Evolutionary conservation across 2,797 vertebrate species (phyloP), one percentile per base, ranked within the genome.

Genomic region (Spinus pinus): DNA sequence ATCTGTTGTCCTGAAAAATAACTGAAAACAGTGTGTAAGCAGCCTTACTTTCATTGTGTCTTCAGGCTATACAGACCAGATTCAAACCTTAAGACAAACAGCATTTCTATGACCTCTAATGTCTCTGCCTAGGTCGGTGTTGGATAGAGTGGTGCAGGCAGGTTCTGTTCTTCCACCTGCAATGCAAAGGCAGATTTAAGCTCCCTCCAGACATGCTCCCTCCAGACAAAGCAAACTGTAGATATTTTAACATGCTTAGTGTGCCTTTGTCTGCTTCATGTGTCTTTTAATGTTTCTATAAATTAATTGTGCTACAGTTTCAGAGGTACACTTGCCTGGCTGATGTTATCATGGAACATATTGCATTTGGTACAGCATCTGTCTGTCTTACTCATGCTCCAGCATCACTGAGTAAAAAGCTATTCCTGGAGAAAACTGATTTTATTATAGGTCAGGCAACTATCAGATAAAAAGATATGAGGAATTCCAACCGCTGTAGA

Each of bases 1-100:
- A 92, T 54, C 31, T 56, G 33, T 65, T 91, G 73, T 85, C 35
- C 56, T 88, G 64, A 91, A 95, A 94, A 90, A 54, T 30, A 66
- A 66, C 62, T 57, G 58, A 75, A 92, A 95, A 60, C 5, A 80
- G 18, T 12, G 22, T 35, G 42, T 19, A 74, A 64, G 60, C 37
- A 73, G 27, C 49, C 65, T 90, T 75, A 56, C 9, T 30, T 77
- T 77, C 46, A 37, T 77, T 64, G 19, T 57, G 24, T 70, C 62
- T 86, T 75, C 56, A 46, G 51, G 25, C 53, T 67, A 24, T 22
- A 49, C 10, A 85, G 49, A 51, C 3, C 3, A 49, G 37, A 64
- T 60, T 60, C 27, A 74, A 79, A 60, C 17, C 56, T 35, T 39
- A 75, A 81, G 51, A 37, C 14, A 78, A 89, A 53, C 6, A 66